phyloP scores from a whole-genome alignment of 2,797 vertebrate species.

The Macropodus opercularis region DNA sequence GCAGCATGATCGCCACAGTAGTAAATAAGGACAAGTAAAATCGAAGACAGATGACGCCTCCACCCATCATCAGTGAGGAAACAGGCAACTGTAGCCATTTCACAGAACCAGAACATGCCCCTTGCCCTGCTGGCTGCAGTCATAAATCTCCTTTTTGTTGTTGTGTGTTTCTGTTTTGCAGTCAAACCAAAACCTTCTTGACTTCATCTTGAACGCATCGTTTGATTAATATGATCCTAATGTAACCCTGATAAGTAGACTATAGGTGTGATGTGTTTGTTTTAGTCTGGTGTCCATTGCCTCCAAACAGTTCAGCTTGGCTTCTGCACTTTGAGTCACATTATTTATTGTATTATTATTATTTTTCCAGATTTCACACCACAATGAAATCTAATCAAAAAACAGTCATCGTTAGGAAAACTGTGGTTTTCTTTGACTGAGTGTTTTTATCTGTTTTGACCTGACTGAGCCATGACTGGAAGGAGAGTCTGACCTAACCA shows the following conservation, averaged over 20 bases:
- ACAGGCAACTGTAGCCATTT: constrained; percentile 7
- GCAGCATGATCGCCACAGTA: constrained; percentile 15
- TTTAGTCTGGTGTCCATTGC: not conserved
- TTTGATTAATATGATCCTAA: constrained; percentile 29
- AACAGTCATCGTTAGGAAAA: not conserved
- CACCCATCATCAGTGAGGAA: constrained; percentile 25
- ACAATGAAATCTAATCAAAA: constrained; percentile 1
- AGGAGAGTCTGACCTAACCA: constrained; percentile 28
- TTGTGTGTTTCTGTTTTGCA: not conserved
- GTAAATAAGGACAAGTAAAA: constrained; percentile 35
- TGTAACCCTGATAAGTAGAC: constrained; percentile 6
- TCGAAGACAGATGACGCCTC: constrained; percentile 39
- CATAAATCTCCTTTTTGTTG: constrained; percentile 18
- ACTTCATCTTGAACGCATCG: not conserved
- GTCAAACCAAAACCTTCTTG: constrained; percentile 9
- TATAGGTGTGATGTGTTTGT: constrained; percentile 10
- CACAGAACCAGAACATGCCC: constrained; percentile 8
- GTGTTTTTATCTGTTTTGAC: constrained; percentile 14
- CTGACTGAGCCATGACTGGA: constrained; percentile 10
- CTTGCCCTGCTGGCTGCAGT: constrained; percentile 4
- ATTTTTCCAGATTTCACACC: no score
- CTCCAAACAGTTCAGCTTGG: constrained; percentile 3
- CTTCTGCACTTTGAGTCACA: constrained; percentile 21
- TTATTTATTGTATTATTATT: no score
- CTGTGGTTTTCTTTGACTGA: not conserved